These are phyloP conservation scores for Drosophila athabasca DNA, from an alignment of 1,140 invertebrate genomes.

Conservation along the genomic window DNA sequence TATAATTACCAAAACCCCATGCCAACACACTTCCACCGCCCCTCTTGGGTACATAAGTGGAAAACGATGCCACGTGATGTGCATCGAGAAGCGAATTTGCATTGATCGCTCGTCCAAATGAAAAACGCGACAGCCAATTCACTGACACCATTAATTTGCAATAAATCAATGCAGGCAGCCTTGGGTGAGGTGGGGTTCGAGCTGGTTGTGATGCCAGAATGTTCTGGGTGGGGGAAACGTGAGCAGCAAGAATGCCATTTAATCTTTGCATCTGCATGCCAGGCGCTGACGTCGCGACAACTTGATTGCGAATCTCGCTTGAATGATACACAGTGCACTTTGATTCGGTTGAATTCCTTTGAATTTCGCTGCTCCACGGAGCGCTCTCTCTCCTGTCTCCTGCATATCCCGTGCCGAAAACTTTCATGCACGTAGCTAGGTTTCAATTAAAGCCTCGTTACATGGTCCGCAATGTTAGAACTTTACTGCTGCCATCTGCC, in stretches of 20 bases:
- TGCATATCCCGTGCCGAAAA: conserved; percentile 1
- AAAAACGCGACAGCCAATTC: conserved; percentile 43
- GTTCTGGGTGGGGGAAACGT: background rate
- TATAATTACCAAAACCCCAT: conserved; percentile 18
- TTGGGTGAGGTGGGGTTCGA: background rate
- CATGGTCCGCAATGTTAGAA: conserved; percentile 31
- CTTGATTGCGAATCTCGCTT: conserved; percentile 68
- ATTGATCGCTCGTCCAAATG: conserved; percentile 43
- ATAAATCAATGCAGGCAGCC: conserved; percentile 62
- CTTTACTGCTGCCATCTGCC: conserved; percentile 44
- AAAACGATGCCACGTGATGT: conserved; percentile 70
- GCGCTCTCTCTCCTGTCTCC: background rate
- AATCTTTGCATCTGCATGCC: conserved; percentile 64
- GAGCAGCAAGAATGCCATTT: conserved; percentile 54
- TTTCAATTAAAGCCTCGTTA: conserved; percentile 77
- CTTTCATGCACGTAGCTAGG: conserved; percentile 46
- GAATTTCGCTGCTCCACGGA: background rate
- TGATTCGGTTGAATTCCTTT: conserved; percentile 11
- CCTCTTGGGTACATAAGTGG: conserved; percentile 33
- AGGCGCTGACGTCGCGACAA: conserved; percentile 60
- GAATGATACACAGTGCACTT: conserved; percentile 11
- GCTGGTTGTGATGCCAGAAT: background rate
- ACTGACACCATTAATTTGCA: conserved; percentile 74
- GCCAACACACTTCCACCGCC: background rate
- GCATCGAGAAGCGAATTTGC: conserved; percentile 72